A percentile compares a stretch with the other conserved stretches of the same genome.
These are phyloP conservation scores for Corydoras sp. DNA, from an alignment of 2,113 vertebrate genomes.

Conservation along the genomic window DNA sequence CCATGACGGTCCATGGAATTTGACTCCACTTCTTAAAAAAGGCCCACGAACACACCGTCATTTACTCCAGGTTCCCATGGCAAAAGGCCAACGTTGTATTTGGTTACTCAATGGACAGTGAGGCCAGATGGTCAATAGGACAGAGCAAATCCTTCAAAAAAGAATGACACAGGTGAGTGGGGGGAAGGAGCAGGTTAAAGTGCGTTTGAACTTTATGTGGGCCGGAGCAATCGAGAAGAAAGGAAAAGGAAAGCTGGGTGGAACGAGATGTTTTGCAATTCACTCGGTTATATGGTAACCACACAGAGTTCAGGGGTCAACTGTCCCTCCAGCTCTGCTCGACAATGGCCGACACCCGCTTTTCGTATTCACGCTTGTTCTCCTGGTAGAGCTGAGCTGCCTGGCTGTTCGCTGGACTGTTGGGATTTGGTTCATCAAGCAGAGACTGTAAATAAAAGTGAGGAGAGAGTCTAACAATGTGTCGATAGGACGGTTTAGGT, in stretches of 20 bases:
- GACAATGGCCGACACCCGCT: too few relatives aligned
- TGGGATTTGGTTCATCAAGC: too few relatives aligned
- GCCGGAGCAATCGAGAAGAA: constrained; percentile 19
- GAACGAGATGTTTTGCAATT: constrained; percentile 27
- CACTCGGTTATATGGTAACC: constrained; percentile 22
- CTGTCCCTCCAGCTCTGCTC: too few relatives aligned
- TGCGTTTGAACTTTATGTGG: constrained; percentile 62
- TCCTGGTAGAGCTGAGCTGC: too few relatives aligned
- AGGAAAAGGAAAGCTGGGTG: constrained; percentile 1
- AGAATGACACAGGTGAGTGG: constrained; percentile 2
- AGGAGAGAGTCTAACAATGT: neutral
- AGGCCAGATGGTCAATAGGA: constrained; percentile 28
- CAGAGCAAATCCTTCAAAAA: constrained; percentile 12
- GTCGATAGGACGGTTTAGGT: too few relatives aligned
- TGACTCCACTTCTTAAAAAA: constrained; percentile 15
- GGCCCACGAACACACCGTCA: constrained; percentile 23
- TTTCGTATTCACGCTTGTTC: too few relatives aligned
- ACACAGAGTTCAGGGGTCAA: too few relatives aligned
- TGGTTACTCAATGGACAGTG: constrained; percentile 31
- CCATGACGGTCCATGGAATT: constrained; percentile 26
- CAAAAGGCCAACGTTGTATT: constrained; percentile 29
- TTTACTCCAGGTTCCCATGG: constrained; percentile 33
- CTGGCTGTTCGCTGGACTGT: too few relatives aligned
- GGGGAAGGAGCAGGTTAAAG: constrained; percentile 54
- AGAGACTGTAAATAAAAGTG: constrained; percentile 13